Evolutionary conservation across 2,113 vertebrate genomes (phyloP).

Genomic region (Cinclus cinclus): DNA sequence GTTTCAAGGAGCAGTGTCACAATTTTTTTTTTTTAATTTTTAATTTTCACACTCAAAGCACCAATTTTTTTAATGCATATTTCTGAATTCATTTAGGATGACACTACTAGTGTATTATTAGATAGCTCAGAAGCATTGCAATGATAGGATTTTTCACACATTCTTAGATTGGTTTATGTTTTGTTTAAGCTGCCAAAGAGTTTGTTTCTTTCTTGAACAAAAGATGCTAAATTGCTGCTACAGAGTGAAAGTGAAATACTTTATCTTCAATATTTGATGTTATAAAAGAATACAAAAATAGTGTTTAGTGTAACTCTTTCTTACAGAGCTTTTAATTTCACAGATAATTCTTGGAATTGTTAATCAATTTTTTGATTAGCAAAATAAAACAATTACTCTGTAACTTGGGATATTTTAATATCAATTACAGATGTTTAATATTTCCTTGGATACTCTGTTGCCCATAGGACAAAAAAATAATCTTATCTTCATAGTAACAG

Average conservation of each 20-base stretch:
- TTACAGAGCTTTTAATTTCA: constrained; percentile 16
- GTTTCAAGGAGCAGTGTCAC: not conserved
- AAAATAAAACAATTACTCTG: not conserved
- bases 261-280: not conserved
- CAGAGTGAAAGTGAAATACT: not conserved
- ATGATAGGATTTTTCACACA: not conserved
- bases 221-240: not conserved
- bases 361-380: not conserved
- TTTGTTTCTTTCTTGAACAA: not conserved
- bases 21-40: not conserved
- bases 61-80: not conserved
- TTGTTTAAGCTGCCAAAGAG: not conserved
- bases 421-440: not conserved
- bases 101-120: not conserved
- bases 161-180: not conserved
- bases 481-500: not conserved
- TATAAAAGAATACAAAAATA: not conserved
- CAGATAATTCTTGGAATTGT: not conserved
- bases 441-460: not conserved
- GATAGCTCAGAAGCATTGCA: not conserved
- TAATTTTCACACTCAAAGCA: not conserved
- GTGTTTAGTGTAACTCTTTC: not conserved
- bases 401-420: not conserved
- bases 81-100: not conserved
- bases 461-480: not conserved